Evolutionary conservation across 2,888 invertebrate species (phyloP).

Genomic region (Hetaerina titia): DNA sequence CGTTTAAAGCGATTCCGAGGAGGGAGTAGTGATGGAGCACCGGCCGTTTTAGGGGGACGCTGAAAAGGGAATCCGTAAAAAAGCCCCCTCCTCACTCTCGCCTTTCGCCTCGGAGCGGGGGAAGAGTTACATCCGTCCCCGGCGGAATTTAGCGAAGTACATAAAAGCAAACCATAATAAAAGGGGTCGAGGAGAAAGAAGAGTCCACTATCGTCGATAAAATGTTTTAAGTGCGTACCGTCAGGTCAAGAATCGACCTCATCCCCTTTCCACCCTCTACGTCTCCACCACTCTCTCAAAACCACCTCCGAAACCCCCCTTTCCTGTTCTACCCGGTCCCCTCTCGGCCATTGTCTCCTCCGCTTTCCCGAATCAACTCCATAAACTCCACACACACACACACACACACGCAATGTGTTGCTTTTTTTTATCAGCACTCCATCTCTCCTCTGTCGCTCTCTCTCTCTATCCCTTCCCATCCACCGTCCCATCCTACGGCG

Average conservation of each 20-base stretch:
- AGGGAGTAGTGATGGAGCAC: background rate
- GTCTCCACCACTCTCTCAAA: background rate
- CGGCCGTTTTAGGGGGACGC: background rate
- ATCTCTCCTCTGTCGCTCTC: background rate
- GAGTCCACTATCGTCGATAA: conserved; percentile 56
- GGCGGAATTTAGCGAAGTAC: conserved; percentile 30
- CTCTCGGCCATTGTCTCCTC: background rate
- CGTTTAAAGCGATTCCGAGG: conserved; percentile 6
- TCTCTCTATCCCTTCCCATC: background rate
- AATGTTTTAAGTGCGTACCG: conserved; percentile 48
- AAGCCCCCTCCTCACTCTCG: background rate
- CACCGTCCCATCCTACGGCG: background rate
- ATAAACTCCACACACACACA: background rate
- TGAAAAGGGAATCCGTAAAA: background rate
- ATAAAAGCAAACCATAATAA: conserved; percentile 55
- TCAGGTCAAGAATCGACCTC: conserved; percentile 60
- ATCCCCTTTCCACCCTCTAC: background rate
- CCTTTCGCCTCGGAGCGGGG: background rate
- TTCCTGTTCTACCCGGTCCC: background rate
- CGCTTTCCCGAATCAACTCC: background rate
- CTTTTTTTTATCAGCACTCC: conserved; percentile 28
- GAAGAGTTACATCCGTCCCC: conserved; percentile 12
- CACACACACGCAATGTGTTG: background rate
- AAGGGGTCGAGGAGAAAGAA: conserved; percentile 36
- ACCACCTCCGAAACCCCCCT: background rate